Evolutionary conservation across 2,888 invertebrate genomes (phyloP), one percentile per base, ranked within the genome.

Genomic region (Rhopalosiphum nymphaeae): DNA sequence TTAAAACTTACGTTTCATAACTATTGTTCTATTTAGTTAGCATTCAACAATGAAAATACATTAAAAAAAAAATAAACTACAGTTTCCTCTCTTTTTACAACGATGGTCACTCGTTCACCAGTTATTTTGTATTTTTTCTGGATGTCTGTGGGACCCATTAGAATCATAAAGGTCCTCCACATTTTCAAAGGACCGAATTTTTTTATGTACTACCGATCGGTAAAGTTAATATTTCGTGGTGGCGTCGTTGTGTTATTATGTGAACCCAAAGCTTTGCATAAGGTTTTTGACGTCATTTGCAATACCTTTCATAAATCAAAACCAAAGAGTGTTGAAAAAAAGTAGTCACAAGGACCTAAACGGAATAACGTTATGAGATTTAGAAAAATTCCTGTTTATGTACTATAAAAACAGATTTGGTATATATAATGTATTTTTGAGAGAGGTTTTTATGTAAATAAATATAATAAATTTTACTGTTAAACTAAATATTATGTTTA

Each of bases 271-370:
- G 57, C 44, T 91, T 91, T 86, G 85, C 91, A 86, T 91, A 57
- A 44, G 91, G 57, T 91, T 91, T 91, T 91, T 42, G 46, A 86
- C 25, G 86, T 91, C 86, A 86, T 25, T 44, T 46, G 91, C 85
- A 86, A 91, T 91, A 91, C 91, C 86, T 85, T 86, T 57, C 85
- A 91, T 91, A 91, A 91, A 91, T 91, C 91, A 86, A 86, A 53
- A 78, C 78, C 26, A 13, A 91, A 91, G 90, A 7, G 53, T 86
- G 91, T 86, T 91, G 89, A 85, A 86, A 91, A 91, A 91, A 86
- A 36, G 29, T 44, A 26, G 85, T 56, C 56, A 29, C 57, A 44
- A 13, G 57, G 10, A 44, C 86, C 91, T 91, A 57, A 86, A 91
- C 44, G 44, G 85, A 11, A 91, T 91, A 57, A 57, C 57, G 57